These are phyloP conservation scores for Seriola aureovittata DNA, from an alignment of 2,113 vertebrate genomes.

Conservation along the genomic window DNA sequence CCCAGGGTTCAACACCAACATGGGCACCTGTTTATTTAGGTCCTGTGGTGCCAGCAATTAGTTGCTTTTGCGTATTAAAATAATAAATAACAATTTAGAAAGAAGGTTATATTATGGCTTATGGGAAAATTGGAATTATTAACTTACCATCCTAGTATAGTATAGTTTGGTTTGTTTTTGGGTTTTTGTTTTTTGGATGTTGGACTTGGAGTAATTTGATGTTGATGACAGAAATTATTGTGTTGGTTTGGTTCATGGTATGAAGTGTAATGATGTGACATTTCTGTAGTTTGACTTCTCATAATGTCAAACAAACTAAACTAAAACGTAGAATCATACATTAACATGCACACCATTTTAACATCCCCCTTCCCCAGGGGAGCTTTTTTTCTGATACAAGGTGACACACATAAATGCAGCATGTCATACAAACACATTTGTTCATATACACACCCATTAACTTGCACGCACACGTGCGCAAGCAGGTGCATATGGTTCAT, in stretches of 20 bases:
- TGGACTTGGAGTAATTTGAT: neutral
- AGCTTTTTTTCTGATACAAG: neutral
- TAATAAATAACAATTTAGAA: neutral
- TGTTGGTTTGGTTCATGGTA: neutral
- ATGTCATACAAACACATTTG: constrained; percentile 7
- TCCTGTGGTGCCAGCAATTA: neutral
- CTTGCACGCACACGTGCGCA: neutral
- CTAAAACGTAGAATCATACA: neutral
- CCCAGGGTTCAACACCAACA: neutral
- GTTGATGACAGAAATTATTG: neutral
- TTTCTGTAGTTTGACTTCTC: too few relatives aligned
- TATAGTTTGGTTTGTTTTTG: neutral
- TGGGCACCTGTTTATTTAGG: neutral
- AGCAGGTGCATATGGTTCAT: constrained; percentile 65
- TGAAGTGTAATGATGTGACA: neutral
- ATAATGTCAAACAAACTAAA: too few relatives aligned
- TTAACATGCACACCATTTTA: neutral
- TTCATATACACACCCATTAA: neutral
- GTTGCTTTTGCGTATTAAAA: neutral
- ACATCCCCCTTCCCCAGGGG: neutral
- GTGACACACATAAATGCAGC: constrained; percentile 1
- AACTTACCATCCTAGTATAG: neutral
- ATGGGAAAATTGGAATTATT: neutral
- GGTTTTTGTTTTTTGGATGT: too few relatives aligned
- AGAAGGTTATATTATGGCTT: neutral